A percentile compares a stretch with the other conserved stretches of the same genome.
These are phyloP conservation scores for Hiodon alosoides DNA, from an alignment of 2,113 vertebrate genomes.

Conservation along the genomic window DNA sequence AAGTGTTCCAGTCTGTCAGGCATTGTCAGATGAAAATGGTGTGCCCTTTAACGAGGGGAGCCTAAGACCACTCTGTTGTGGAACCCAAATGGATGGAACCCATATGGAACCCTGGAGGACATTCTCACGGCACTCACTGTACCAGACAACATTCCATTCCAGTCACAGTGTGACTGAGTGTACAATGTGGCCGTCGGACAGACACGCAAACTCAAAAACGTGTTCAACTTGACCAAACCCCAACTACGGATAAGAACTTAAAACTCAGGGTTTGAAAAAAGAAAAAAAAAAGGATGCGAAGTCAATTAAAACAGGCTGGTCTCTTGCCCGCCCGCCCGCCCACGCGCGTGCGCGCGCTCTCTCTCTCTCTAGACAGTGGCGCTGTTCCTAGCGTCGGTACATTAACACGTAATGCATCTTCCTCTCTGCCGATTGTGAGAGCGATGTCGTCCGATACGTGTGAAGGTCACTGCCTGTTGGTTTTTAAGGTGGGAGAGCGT, in stretches of 20 bases:
- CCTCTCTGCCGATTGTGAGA: constrained; percentile 28
- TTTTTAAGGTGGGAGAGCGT: constrained; percentile 25
- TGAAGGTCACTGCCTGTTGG: constrained; percentile 23
- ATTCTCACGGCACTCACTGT: background rate
- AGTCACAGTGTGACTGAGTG: constrained; percentile 2
- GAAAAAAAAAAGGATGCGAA: background rate
- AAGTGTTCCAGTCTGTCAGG: constrained; percentile 8
- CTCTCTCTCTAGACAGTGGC: constrained; percentile 10
- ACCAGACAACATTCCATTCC: constrained; percentile 33
- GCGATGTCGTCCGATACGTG: constrained; percentile 28
- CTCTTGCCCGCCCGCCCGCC: no score
- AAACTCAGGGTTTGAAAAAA: constrained; percentile 13
- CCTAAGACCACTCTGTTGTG: background rate
- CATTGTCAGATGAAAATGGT: background rate
- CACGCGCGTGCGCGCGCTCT: background rate
- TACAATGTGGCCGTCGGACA: background rate
- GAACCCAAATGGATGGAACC: background rate
- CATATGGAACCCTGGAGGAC: background rate
- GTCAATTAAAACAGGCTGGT: no score
- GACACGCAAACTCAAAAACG: background rate
- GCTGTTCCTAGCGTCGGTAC: constrained; percentile 9
- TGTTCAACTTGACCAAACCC: background rate
- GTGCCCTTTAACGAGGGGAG: background rate
- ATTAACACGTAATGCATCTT: constrained; percentile 5
- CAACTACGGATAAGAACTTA: background rate